Conservation (phyloP, 2,888 invertebrate genomes). For the Hirtodrosophila cameraria region DNA sequence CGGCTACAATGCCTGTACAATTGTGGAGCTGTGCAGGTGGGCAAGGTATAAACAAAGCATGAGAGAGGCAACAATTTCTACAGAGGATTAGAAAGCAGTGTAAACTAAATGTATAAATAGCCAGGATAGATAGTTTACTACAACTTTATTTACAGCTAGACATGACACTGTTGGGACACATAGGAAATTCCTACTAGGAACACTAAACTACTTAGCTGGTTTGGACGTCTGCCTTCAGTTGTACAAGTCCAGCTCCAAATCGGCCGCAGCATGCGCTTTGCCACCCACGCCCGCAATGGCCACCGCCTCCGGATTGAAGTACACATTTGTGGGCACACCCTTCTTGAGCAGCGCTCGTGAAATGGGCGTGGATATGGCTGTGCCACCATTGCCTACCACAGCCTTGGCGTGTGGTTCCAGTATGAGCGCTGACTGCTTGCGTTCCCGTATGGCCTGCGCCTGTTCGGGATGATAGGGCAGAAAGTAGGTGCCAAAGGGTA, state of each 20-base stretch:
- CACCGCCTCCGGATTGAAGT: slow-evolving; percentile 88
- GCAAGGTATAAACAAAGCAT: slow-evolving; percentile 42
- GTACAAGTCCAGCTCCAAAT: slow-evolving; percentile 86
- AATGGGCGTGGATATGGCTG: slow-evolving; percentile 89
- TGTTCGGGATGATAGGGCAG: slow-evolving; percentile 73
- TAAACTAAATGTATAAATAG: slow-evolving; percentile 2
- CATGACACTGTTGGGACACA: slow-evolving; percentile 46
- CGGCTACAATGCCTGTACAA: slow-evolving; percentile 41
- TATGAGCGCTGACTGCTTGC: slow-evolving; percentile 84
- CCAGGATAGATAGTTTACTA: slow-evolving; percentile 29
- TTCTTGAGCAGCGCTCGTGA: slow-evolving; percentile 87
- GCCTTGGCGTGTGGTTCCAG: slow-evolving; percentile 89
- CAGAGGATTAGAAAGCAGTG: slow-evolving; percentile 36
- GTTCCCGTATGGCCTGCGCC: slow-evolving; percentile 48
- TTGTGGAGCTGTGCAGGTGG: slow-evolving; percentile 33
- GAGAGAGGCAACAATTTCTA: slow-evolving; percentile 29
- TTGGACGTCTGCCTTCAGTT: slow-evolving; percentile 49
- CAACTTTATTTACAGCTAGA: slow-evolving; percentile 58
- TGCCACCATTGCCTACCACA: slow-evolving; percentile 87
- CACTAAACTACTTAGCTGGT: slow-evolving; percentile 40
- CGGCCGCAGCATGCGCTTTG: slow-evolving; percentile 90
- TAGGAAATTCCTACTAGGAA: slow-evolving; percentile 57
- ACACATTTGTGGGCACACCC: slow-evolving; percentile 87
- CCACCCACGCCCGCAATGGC: slow-evolving; percentile 91
- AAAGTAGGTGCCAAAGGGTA: slow-evolving; percentile 81